These are phyloP conservation scores for Macrosteles quadrilineatus DNA, from an alignment of 1,140 invertebrate species.

Conservation along the genomic window DNA sequence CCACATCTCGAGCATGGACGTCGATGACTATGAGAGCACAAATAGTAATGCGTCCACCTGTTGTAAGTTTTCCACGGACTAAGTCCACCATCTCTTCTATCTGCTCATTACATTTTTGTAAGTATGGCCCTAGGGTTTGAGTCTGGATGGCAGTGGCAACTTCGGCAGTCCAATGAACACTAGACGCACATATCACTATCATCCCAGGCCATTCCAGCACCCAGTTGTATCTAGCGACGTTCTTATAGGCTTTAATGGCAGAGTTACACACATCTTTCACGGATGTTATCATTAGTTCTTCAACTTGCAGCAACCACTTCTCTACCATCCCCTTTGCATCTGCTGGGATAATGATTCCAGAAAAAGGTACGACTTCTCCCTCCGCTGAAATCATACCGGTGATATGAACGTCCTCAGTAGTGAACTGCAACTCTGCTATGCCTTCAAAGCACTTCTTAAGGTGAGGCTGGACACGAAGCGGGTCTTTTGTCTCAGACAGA, in stretches of 20 bases:
- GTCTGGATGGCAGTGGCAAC: constrained; percentile 72
- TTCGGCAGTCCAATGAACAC: constrained; percentile 86
- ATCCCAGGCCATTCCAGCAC: constrained; percentile 88
- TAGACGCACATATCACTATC: constrained; percentile 79
- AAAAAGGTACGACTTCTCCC: constrained; percentile 81
- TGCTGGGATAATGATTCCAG: constrained; percentile 77
- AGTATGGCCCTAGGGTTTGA: constrained; percentile 55
- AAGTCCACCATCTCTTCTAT: constrained; percentile 81
- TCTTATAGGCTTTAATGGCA: constrained; percentile 65
- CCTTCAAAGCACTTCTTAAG: constrained; percentile 96
- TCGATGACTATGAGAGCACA: constrained; percentile 90
- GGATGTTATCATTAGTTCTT: constrained; percentile 84
- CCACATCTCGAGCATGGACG: constrained; percentile 86
- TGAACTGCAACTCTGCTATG: constrained; percentile 74
- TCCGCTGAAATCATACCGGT: constrained; percentile 88
- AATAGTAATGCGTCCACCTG: constrained; percentile 77
- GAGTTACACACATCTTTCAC: constrained; percentile 74
- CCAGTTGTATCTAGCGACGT: constrained; percentile 68
- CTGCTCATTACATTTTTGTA: constrained; percentile 70
- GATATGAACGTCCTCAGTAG: constrained; percentile 74
- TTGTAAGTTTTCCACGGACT: constrained; percentile 75
- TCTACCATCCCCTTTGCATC: constrained; percentile 95
- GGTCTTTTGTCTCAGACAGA: constrained; percentile 91
- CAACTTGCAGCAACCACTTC: constrained; percentile 88
- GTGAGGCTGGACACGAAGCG: constrained; percentile 88